A percentile compares a stretch with the other conserved stretches of the same genome.
These are phyloP conservation scores for Danio tinwini DNA, from an alignment of 2,797 vertebrate species.

Conservation along the genomic window DNA sequence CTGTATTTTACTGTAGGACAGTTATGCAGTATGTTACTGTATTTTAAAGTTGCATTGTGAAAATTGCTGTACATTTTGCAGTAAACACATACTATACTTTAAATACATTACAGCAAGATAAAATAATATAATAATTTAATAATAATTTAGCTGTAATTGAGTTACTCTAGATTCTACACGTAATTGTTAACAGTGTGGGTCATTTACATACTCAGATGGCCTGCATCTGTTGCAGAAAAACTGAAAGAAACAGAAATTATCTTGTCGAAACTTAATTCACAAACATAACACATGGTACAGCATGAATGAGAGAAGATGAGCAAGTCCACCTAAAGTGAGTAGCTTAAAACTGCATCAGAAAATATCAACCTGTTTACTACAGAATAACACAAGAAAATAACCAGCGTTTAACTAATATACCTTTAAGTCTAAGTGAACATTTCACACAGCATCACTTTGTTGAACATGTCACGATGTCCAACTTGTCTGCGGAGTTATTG, in stretches of 20 bases:
- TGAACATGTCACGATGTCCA: constrained; percentile 2
- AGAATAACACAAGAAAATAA: neutral
- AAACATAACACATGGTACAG: neutral
- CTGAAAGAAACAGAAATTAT: neutral
- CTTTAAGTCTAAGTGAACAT: neutral
- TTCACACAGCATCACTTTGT: neutral
- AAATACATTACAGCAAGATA: too few relatives aligned
- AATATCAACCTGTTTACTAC: neutral
- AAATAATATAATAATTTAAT: too few relatives aligned
- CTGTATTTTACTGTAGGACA: too few relatives aligned
- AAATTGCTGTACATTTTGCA: too few relatives aligned
- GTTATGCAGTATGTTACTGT: too few relatives aligned
- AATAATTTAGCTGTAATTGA: too few relatives aligned
- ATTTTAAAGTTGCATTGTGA: too few relatives aligned
- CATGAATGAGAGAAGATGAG: neutral
- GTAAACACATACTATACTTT: too few relatives aligned
- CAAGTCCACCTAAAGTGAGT: neutral
- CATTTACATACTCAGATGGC: too few relatives aligned
- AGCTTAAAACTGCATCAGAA: neutral
- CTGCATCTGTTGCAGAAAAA: neutral
- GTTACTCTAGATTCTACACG: too few relatives aligned
- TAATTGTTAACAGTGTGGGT: too few relatives aligned
- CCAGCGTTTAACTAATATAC: neutral
- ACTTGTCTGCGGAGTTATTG: constrained; percentile 3
- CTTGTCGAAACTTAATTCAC: constrained; percentile 8